Conservation (phyloP, 1,140 invertebrate genomes). For the Papilio dardanus region DNA sequence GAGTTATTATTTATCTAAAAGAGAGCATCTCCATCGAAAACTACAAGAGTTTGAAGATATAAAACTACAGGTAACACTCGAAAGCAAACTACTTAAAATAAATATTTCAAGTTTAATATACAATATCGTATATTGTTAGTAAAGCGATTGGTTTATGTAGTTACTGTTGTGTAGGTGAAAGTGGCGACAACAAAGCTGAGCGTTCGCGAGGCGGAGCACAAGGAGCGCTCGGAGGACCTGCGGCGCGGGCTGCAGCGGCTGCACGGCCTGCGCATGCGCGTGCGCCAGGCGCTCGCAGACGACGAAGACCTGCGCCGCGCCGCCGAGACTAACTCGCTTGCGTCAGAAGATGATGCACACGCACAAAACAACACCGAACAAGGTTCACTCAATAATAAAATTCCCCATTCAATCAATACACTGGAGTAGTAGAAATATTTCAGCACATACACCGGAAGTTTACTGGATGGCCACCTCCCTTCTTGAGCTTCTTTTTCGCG, state of each 20-base stretch:
- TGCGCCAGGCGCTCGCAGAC: conserved; percentile 56
- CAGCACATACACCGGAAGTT: no score
- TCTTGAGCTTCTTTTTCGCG: no score
- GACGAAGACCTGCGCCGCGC: conserved; percentile 57
- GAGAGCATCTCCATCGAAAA: conserved; percentile 56
- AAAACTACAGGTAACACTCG: conserved; percentile 59
- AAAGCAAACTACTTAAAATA: background rate
- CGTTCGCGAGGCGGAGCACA: conserved; percentile 61
- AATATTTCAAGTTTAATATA: background rate
- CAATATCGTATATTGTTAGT: no score
- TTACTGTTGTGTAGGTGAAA: conserved; percentile 53
- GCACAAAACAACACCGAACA: conserved; percentile 47
- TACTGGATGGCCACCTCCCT: no score
- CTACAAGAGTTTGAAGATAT: conserved; percentile 68
- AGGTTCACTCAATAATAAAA: conserved; percentile 47
- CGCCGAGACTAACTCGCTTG: conserved; percentile 40
- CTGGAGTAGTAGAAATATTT: no score
- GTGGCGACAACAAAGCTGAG: conserved; percentile 69
- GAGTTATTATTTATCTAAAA: conserved; percentile 56
- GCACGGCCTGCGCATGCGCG: conserved; percentile 54
- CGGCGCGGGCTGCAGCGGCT: conserved; percentile 52
- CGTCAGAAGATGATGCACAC: conserved; percentile 39
- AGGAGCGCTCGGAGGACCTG: conserved; percentile 54
- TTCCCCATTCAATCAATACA: no score
- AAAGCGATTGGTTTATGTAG: background rate